Percentiles rank a stretch among this genome's conserved stretches.
These are phyloP conservation scores for Lutraria lutraria DNA, from an alignment of 2,888 invertebrate genomes.

Conservation along the genomic window DNA sequence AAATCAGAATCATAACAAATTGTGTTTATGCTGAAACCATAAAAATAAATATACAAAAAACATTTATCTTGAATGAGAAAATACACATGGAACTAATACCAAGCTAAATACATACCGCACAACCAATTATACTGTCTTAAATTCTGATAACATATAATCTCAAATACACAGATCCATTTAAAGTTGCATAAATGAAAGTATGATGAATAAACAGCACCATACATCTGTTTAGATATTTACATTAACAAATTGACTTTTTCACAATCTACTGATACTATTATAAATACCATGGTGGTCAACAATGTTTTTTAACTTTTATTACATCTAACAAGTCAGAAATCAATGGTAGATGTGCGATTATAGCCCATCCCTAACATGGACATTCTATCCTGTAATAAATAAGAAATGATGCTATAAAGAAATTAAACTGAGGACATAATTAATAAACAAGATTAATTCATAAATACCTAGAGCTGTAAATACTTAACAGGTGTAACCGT, in stretches of 20 bases:
- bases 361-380: neutral
- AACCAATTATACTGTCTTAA: neutral
- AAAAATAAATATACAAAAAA: neutral
- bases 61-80: neutral
- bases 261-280: neutral
- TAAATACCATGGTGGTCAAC: neutral
- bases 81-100: neutral
- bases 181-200: too few relatives aligned
- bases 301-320: neutral
- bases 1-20: too few relatives aligned
- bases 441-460: too few relatives aligned
- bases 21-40: neutral
- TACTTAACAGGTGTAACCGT: too few relatives aligned
- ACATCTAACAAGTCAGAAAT: neutral
- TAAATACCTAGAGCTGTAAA: too few relatives aligned
- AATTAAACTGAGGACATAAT: too few relatives aligned
- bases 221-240: too few relatives aligned
- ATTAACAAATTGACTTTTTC: too few relatives aligned
- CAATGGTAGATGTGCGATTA: neutral
- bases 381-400: too few relatives aligned
- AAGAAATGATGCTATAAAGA: too few relatives aligned
- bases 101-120: neutral
- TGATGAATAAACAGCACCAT: too few relatives aligned
- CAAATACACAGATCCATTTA: neutral
- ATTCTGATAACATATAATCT: neutral